Base-by-base conservation (phyloP, 1,140 invertebrate species). In the Parapsyche elsis region DNA sequence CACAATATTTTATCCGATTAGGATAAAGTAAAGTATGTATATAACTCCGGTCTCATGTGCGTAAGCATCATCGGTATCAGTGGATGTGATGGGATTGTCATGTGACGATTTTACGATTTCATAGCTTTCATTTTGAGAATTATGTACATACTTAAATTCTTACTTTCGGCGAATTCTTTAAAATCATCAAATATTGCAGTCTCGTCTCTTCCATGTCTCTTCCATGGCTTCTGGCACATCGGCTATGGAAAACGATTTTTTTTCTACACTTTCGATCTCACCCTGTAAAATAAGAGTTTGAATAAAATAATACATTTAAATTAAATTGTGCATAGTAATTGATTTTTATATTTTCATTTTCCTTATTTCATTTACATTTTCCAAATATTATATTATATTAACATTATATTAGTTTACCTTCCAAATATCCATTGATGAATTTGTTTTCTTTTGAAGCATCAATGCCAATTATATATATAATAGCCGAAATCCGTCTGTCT, bases 381-480 rank as follows among this genome's bases (percentile, higher is more conserved):
- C n/a, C n/a, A n/a, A n/a, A n/a, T n/a, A 1, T 5, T 53, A 14
- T n/a, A n/a, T n/a, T 5, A 53, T 14, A 53, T 12, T 53, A n/a
- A n/a, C n/a, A 53, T 14, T 53, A 53, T 53, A 16, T n/a, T n/a
- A n/a, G n/a, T 12, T 5, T 53, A 88, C 88, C 87, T 85, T 88
- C 86, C 53, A 82, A 85, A 76, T 83, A 86, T 9, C 88, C 88
- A 61, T 89, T 85, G 46, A 84, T 74, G 78, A 88, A 89, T 24
- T 85, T 86, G 5, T 87, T 82, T 53, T 88, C 85, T 16, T 83
- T 85, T 0, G 86, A 87, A 16, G 87, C 88, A 75, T 95, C 93
- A 76, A 95, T 90, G 61, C 85, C 83, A 0, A 94, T 94, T 23
- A 96, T n/a, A n/a, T n/a, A n/a, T n/a, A n/a, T n/a, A n/a, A n/a